Evolutionary conservation across 2,113 vertebrate genomes (phyloP), one percentile per base, ranked within the genome.

Genomic region (Oryctolagus cuniculus): DNA sequence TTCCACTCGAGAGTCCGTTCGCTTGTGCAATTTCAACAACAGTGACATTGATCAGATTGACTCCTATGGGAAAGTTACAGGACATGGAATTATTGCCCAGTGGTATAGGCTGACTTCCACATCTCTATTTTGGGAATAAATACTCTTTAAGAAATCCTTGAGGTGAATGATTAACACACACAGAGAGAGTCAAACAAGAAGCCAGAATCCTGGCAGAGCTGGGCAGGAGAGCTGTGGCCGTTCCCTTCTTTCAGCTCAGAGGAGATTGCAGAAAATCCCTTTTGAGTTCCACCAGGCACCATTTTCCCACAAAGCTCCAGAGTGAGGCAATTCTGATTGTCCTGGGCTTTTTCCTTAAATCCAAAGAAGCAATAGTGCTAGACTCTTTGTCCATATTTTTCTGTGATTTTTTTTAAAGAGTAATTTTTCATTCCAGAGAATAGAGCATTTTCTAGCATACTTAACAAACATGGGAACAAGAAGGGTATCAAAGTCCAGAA

Each of bases 41-140:
- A 91, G 96, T 82, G 87, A 94, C 96, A 96, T 94, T 97, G 97
- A 98, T 95, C 69, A 82, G 93, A 85, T 87, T 95, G 73, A 95
- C 22, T 91, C 91, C 94, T 95, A 38, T 96, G 95, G 96, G 96
- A 95, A 96, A 95, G 77, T 97, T 95, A 92, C 72, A 87, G 84
- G 93, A 91, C 94, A 69, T 91, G 95, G 80, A 95, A 66, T 96
- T 92, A 91, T 97, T 95, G 89, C 95, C 78, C 95, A 49, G 89
- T 49, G 69, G 92, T 90, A 78, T 31, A 82, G 64, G 10, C 77
- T 87, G 67, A 96, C 94, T 97, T 97, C 94, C 94, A 78, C 91
- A 83, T 95, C 97, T 97, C 97, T 97, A 96, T 96, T 97, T 96
- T 90, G 86, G 95, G 97, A 96, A 98, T 97, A 96, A 97, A 94